phyloP scores from a whole-genome alignment of 2,888 invertebrate genomes.

The Phragmatobia fuliginosa region DNA sequence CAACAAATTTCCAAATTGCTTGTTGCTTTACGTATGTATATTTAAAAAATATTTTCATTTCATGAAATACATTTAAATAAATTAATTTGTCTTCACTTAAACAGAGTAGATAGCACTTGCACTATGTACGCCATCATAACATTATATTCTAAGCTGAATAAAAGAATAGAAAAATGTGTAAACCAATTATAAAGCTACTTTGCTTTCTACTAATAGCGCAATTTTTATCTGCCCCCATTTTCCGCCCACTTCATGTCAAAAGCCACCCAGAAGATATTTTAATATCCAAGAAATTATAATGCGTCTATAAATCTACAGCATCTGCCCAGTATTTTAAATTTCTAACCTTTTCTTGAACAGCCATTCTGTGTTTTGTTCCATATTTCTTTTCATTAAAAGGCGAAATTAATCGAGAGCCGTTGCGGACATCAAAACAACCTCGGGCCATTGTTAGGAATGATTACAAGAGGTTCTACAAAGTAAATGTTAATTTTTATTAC shows the following conservation, averaged over 20 bases:
- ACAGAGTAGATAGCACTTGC: neutral
- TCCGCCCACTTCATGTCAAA: slow-evolving; percentile 55
- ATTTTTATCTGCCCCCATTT: slow-evolving; percentile 46
- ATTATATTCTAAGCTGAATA: neutral
- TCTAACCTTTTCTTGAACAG: slow-evolving; percentile 61
- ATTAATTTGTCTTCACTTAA: neutral
- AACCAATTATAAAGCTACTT: slow-evolving; percentile 43
- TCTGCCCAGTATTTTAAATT: slow-evolving; percentile 68
- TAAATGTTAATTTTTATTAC: slow-evolving; percentile 84
- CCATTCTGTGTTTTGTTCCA: slow-evolving; percentile 61
- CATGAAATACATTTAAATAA: neutral
- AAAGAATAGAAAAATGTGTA: slow-evolving; percentile 12
- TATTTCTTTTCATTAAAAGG: slow-evolving; percentile 76
- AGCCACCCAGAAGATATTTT: slow-evolving; percentile 55
- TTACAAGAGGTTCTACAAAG: slow-evolving; percentile 80
- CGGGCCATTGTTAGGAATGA: slow-evolving; percentile 80
- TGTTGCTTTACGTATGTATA: too few species aligned
- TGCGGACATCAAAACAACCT: slow-evolving; percentile 81
- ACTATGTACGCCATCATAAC: neutral
- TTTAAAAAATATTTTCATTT: neutral
- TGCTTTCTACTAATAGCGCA: slow-evolving; percentile 47
- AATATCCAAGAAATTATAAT: slow-evolving; percentile 56
- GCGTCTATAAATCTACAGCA: slow-evolving; percentile 61
- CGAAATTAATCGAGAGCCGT: slow-evolving; percentile 81
- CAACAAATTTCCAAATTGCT: too few species aligned